Evolutionary conservation across 2,888 invertebrate genomes (phyloP), one percentile per base, ranked within the genome.

Genomic region (Pheosia gnoma): DNA sequence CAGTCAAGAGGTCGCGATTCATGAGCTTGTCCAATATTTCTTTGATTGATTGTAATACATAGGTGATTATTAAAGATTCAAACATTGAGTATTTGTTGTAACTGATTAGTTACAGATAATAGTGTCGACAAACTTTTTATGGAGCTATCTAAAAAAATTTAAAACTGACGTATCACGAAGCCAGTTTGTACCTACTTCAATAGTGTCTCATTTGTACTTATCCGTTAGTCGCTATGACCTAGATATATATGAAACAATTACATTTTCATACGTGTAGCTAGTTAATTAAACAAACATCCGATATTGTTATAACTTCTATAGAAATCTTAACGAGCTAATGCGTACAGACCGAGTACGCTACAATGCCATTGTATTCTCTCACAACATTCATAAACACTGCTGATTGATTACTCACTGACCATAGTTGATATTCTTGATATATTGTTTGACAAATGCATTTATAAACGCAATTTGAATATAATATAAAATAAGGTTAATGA

Each of bases 361-460:
- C 9, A 60, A 56, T 59, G 36, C 57, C 41, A 63, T 72, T 67
- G 62, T 61, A 62, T 71, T 64, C 51, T 53, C 56, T 57, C 45
- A 58, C 52, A 60, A 61, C 59, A 65, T 63, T 52, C 59, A 60
- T 71, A 58, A 64, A 67, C 59, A 63, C 60, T 53, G 57, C 57
- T 73, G 71, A 77, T 74, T 71, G 68, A 76, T 74, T 61, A 58
- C 58, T 65, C 63, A 63, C 59, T 71, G 64, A 70, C 68, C 67
- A 62, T 59, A 64, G 60, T 66, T 70, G 68, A 78, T 75, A 67
- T 49, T 61, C 49, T 67, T 73, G 64, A 72, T 69, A 62, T 58
- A 76, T 71, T 74, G 61, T 73, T 75, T 72, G 74, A 80, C 74
- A 78, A 79, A 80, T 78, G 68, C 62, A 66, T 62, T 64, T 71